These are phyloP conservation scores for Drosophila subpulchrella DNA, from an alignment of 1,140 invertebrate genomes.

Conservation along the genomic window DNA sequence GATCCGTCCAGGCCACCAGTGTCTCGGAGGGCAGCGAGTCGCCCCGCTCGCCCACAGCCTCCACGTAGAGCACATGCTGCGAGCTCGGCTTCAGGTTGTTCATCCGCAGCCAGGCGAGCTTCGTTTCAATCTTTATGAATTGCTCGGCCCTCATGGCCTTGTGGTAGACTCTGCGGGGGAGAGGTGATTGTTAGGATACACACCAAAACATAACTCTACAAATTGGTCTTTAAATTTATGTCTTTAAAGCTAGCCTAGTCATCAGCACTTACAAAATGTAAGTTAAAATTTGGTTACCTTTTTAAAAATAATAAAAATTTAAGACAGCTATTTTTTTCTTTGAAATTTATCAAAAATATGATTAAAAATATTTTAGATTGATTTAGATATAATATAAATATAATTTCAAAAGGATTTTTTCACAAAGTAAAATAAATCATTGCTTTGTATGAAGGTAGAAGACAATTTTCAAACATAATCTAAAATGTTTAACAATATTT, in stretches of 20 bases:
- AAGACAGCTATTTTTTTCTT: too few species aligned
- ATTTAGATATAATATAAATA: too few species aligned
- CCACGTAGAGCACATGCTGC: constrained; percentile 91
- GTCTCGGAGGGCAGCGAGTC: constrained; percentile 91
- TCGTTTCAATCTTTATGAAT: constrained; percentile 87
- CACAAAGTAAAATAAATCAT: too few species aligned
- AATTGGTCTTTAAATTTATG: not conserved
- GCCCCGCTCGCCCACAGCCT: constrained; percentile 88
- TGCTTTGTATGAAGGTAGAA: too few species aligned
- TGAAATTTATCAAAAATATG: too few species aligned
- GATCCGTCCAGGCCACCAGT: constrained; percentile 93
- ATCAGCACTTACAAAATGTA: too few species aligned
- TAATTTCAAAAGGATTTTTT: too few species aligned
- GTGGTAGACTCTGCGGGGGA: constrained; percentile 87
- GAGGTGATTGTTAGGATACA: not conserved
- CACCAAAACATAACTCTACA: not conserved
- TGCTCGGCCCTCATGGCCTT: constrained; percentile 87
- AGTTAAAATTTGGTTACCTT: too few species aligned
- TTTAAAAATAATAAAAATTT: too few species aligned
- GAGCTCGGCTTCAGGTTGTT: constrained; percentile 90
- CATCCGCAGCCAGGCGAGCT: constrained; percentile 89
- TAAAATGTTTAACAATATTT: too few species aligned
- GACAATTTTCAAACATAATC: too few species aligned
- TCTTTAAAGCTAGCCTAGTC: not conserved
- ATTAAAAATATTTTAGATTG: too few species aligned